Conservation (phyloP, 2,797 vertebrate species). For the Somateria mollissima region DNA sequence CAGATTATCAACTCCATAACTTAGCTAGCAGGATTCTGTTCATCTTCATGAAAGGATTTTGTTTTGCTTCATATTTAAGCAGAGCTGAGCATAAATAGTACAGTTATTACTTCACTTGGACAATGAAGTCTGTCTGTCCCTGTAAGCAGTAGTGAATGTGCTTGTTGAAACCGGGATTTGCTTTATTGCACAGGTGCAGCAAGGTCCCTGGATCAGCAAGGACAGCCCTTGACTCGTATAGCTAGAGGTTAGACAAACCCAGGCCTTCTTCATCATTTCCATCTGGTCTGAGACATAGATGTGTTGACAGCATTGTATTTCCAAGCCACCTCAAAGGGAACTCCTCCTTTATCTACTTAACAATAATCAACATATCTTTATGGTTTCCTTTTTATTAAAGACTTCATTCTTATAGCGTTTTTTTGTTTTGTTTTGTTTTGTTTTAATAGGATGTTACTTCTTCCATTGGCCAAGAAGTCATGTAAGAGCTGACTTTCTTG, state of each 20-base stretch:
- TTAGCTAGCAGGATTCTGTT: not conserved
- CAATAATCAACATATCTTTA: not conserved
- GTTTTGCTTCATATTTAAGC: not conserved
- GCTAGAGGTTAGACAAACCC: not conserved
- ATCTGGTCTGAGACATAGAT: rapidly evolving
- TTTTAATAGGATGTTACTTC: not conserved
- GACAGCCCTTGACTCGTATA: not conserved
- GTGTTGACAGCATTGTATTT: not conserved
- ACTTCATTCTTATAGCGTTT: not conserved
- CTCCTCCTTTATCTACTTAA: not conserved
- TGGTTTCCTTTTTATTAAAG: not conserved
- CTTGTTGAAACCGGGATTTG: not conserved
- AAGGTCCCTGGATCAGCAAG: not conserved
- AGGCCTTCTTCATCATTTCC: not conserved
- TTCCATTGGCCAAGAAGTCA: not conserved
- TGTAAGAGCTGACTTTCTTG: not conserved
- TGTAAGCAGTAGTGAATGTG: not conserved
- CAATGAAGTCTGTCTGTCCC: not conserved
- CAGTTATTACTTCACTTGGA: not conserved
- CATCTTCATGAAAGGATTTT: not conserved
- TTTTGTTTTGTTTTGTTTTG: not conserved
- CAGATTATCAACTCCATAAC: not conserved
- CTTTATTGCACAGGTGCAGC: not conserved
- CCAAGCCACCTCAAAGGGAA: not conserved
- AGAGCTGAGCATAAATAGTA: rapidly evolving